Evolutionary conservation across 2,888 invertebrate species (phyloP), one percentile per base, ranked within the genome.

Genomic region (Dione juno): DNA sequence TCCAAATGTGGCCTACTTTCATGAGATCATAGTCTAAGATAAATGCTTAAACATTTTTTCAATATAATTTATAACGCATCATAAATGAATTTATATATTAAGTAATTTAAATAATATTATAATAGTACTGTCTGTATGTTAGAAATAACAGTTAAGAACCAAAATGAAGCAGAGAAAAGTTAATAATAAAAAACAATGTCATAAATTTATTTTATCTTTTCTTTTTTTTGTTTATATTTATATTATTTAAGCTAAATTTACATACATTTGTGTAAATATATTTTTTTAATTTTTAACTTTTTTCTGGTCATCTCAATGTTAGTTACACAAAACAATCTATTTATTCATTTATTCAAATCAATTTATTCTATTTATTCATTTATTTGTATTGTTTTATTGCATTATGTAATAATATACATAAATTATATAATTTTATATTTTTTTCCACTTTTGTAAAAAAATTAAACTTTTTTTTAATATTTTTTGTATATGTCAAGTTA

Each of bases 161-260:
- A 48, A 45, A 58, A 35, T 45, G 28, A 28, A 9, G 5, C 85
- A 83, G 84, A 84, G 87, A 89, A 86, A 90, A 89, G 89, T 16
- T 16, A 9, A 48, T 0, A 45, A n/a, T 45, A 8, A 48, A 16
- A 48, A 45, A 45, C 16, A 48, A 16, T 48, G 48, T 16, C 48
- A 48, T 48, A n/a, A n/a, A n/a, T 45, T 6, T n/a, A 0, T 45
- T n/a, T n/a, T 45, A n/a, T 16, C 2, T 28, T 3, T 5, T 41
- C 41, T 41, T 5, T 41, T 1, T 3, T 41, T 41, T 16, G n/a
- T 9, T 16, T 9, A 1, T 16, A 28, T 28, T 28, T 28, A 28
- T 5, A 28, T 5, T 28, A 28, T 28, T 28, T 28, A 2, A 28
- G 5, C 28, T 3, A 28, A 28, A 28, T 28, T 28, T 28, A 28